Base-by-base conservation (phyloP, 2,113 vertebrate species). In the Mirza zaza region DNA sequence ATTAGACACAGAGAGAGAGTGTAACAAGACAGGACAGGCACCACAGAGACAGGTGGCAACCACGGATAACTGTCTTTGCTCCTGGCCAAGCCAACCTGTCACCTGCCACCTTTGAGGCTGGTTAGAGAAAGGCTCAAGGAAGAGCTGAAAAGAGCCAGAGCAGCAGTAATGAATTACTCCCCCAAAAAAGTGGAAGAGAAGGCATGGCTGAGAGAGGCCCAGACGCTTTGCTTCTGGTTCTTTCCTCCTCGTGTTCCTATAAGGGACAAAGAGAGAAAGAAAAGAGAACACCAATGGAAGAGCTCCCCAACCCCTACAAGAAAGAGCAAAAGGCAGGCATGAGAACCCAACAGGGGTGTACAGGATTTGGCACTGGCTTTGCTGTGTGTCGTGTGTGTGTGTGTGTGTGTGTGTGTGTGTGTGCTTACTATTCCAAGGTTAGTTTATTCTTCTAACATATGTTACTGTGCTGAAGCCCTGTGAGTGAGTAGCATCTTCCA, bases 11-110 rank as follows among this genome's bases (percentile, higher is more conserved):
- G 11, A n/a, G 50, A 94, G 83, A 77, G 85, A 95, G 42, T 59
- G 8, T 27, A 23, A 89, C 96, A 95, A 96, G 92, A 90, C 65
- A 67, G 96, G 83, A 65, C 96, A 97, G 87, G 97, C 68, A 70
- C 34, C 70, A 32, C 0, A 73, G 86, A 97, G 84, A 76, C 84
- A 97, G 90, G 96, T 87, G 96, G 80, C 90, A 81, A 87, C 90
- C 76, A 73, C 57, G 45, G 92, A 81, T 93, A 86, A 91, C 97
- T 90, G 86, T 95, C 89, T 96, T 93, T 96, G 85, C 93, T 96
- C 55, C 75, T 61, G 39, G 73, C 76, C 82, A 95, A 93, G 45
- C n/a, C 79, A 96, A 55, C 76, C 77, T 92, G 94, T 94, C 87
- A 97, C 95, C 87, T 92, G 81, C 80, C 80, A 94, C 92, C 45